phyloP scores from a whole-genome alignment of 2,888 invertebrate species.

The Danaus chrysippus region DNA sequence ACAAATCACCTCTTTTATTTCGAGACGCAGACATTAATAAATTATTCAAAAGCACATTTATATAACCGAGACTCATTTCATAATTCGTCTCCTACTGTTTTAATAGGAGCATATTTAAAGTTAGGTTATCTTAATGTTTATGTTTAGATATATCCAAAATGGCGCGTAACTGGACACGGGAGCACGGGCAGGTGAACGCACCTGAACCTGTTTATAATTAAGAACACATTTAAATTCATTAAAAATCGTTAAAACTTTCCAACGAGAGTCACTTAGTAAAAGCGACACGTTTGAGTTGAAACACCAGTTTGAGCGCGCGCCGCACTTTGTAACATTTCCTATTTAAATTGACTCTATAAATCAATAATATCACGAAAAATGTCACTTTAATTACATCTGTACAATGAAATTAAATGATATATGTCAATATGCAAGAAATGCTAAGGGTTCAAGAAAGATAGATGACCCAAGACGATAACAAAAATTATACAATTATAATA shows the following conservation, averaged over 20 bases:
- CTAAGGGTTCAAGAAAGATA: not conserved
- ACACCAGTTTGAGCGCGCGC: conserved; percentile 40
- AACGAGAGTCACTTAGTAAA: conserved; percentile 32
- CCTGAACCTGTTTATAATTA: conserved; percentile 74
- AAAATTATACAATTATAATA: not conserved
- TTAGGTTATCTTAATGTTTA: conserved; percentile 21
- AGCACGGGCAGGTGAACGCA: conserved; percentile 56
- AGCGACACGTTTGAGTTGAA: conserved; percentile 40
- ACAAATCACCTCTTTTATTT: not conserved
- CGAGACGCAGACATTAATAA: conserved; percentile 6
- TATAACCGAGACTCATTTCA: conserved; percentile 22
- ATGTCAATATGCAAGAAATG: conserved; percentile 5
- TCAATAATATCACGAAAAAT: conserved; percentile 15
- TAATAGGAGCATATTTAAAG: conserved; percentile 24
- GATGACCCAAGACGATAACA: not conserved
- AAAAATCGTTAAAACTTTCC: conserved; percentile 70
- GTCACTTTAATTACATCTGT: conserved; percentile 5
- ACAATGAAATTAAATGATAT: conserved; percentile 7
- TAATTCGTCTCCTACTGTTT: conserved; percentile 29
- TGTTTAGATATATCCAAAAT: conserved; percentile 28
- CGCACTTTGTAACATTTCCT: conserved; percentile 24
- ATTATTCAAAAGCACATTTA: conserved; percentile 14
- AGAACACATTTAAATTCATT: conserved; percentile 76
- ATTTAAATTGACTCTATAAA: conserved; percentile 27
- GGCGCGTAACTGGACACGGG: conserved; percentile 30